Percentiles rank a stretch among this genome's conserved stretches.
Evolutionary conservation across 2,888 invertebrate species (phyloP).

Genomic region (Lepeophtheirus nordmannii): DNA sequence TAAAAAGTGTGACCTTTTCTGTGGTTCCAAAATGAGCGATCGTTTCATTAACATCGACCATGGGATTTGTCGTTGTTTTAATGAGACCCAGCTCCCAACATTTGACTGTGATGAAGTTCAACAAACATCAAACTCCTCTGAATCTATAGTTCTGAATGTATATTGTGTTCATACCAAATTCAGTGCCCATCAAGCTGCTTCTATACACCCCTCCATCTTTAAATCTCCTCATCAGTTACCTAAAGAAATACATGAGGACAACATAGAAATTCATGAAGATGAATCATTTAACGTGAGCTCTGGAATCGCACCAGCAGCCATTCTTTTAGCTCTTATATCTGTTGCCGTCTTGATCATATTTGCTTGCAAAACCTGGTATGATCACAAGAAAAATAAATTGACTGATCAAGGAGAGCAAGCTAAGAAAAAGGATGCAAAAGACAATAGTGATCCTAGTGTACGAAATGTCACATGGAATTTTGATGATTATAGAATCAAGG

Average conservation of each 20-base stretch:
- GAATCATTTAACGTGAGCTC: neutral
- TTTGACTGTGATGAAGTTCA: slow-evolving; percentile 5
- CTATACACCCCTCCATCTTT: neutral
- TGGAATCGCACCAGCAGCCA: neutral
- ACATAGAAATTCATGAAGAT: neutral
- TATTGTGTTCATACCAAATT: neutral
- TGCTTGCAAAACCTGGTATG: neutral
- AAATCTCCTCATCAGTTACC: neutral
- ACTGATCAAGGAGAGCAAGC: neutral
- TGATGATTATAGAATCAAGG: neutral
- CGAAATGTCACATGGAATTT: neutral
- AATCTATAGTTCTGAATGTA: neutral
- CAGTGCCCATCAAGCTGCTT: neutral
- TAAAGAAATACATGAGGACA: neutral
- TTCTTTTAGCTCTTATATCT: neutral
- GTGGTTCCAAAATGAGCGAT: neutral
- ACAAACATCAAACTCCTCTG: neutral
- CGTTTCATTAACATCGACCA: neutral
- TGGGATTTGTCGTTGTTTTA: neutral
- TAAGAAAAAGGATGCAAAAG: neutral
- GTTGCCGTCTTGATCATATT: neutral
- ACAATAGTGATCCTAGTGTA: neutral
- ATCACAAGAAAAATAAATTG: neutral
- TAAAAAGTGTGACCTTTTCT: neutral
- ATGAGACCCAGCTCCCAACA: neutral